Base-by-base conservation (phyloP, 1,140 invertebrate genomes). In the Phocides pigmalion region DNA sequence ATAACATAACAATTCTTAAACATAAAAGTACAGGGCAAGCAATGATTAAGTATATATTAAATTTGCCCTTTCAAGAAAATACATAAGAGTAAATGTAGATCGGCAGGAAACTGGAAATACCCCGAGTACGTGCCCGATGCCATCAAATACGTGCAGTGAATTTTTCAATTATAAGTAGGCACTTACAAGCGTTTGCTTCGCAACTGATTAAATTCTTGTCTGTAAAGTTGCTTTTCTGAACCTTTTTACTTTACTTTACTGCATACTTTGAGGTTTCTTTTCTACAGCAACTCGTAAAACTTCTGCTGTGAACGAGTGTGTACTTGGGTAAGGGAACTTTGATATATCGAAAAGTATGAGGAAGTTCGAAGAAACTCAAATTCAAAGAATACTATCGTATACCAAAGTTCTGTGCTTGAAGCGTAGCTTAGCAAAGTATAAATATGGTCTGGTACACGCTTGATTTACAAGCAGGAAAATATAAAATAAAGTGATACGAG, bases 161-260 rank as follows among this genome's bases (percentile, higher is more conserved):
- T 68, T 72, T 72, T 68, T 65, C 64, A 68, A 72, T 67, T 67
- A 64, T 53, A 66, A 64, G 50, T 54, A 69, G 62, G 66, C 62
- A 69, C 54, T 68, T 59, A 63, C 53, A 62, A 35, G 51, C 54
- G 46, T 66, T 61, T 62, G 25, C 20, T 16, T 54, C 50, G 53
- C 50, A 46, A 14, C 25, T 59, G 54, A 46, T 46, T 49, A 62
- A 62, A 50, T 62, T 49, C 37, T 49, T 59, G 22, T 44, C 42
- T 58, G 14, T 42, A 17, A 3, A 16, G 54, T 22, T 39, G 37
- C 8, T 12, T 58, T 44, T 14, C 20, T 19, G 39, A 44, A 44
- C 11, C 41, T 58, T 58, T 19, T 56, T 56, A 42, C 53, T 22
- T 25, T 56, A 56, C 39, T 54, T 56, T 17, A 14, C 9, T 37